Base-by-base conservation (phyloP, 2,888 invertebrate genomes). In the Leptogaster cylindrica region DNA sequence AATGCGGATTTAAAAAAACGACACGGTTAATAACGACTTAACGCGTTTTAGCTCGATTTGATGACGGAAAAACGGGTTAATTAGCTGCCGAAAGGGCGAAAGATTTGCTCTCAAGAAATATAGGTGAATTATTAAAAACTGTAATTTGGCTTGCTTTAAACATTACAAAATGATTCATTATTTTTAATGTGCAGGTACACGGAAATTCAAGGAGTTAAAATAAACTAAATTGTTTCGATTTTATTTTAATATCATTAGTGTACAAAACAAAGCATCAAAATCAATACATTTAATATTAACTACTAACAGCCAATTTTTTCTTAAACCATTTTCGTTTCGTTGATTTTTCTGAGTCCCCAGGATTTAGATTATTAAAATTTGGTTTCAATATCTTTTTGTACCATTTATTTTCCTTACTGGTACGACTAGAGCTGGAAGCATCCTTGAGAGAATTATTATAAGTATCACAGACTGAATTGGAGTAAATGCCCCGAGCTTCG, bases 231-330 rank as follows among this genome's bases (percentile, higher is more conserved):
- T n/a, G n/a, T n/a, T n/a, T n/a, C n/a, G n/a, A n/a, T 71, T 68
- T 71, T 71, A 70, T 68, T 70, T 63, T 23, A 65, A 58, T 44
- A 55, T 20, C 36, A 52, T 8, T 48, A 58, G 64, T 41, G 18
- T 23, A 68, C 31, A 50, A 70, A 48, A 31, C 5, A 50, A 51
- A 51, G 25, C 23, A 31, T 6, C 14, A 31, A 28, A 16, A 14
- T 1, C 10, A 6, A 14, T n/a, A 16, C 12, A 41, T 5, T 12
- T n/a, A 10, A 23, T n/a, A 16, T 61, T 28, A 61, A 28, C 27
- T 27, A 23, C n/a, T 61, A 44, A 44, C 28, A 41, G 44, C 28
- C 25, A 61, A 41, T 14, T 69, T 69, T 48, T 46, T 69, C 33
- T 64, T 52, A 44, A 66, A 66, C 61, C 66, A 66, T 28, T 66